Evolutionary conservation across 2,888 invertebrate genomes (phyloP), one percentile per base, ranked within the genome.

Genomic region (Herminia tarsipennalis): DNA sequence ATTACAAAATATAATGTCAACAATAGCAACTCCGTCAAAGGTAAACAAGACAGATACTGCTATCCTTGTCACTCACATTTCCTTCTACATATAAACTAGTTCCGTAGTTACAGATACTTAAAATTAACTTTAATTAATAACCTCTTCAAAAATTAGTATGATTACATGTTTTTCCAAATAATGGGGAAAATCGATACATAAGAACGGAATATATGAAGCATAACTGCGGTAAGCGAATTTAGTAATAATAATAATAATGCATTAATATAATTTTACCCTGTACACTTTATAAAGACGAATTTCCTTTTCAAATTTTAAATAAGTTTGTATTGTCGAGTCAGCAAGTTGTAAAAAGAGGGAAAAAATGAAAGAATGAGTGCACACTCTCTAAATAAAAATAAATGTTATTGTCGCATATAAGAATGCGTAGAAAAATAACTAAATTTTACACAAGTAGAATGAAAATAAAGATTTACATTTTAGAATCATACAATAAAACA

Each of bases 241-340:
- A 39, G 33, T 65, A 67, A 62, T 62, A 51, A 30, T 65, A 67
- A 62, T 62, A 51, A 46, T 59, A 64, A 65, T 70, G 47, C 55
- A 66, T 73, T 57, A 45, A 61, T 70, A 71, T 70, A 73, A 73
- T 73, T 71, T 83, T 86, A 88, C 88, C 88, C 88, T 88, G 88
- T 88, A 82, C 76, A 83, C 70, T 73, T 81, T 62, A 56, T 61
- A 68, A 64, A 78, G 68, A 73, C 51, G 47, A 49, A 42, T 63
- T 37, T 48, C 30, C 22, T 37, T 44, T 18, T 34, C 36, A 49
- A 50, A 44, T 42, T 47, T 42, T 47, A 13, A 34, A 30, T 41
- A 35, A 52, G 28, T 50, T 21, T 12, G 22, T 27, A 12, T 29
- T 32, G 27, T n/a, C 22, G 34, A 37, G 44, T 37, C 48, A 36